Base-by-base conservation (phyloP, 2,797 vertebrate species). In the Cheirogaleus major region DNA sequence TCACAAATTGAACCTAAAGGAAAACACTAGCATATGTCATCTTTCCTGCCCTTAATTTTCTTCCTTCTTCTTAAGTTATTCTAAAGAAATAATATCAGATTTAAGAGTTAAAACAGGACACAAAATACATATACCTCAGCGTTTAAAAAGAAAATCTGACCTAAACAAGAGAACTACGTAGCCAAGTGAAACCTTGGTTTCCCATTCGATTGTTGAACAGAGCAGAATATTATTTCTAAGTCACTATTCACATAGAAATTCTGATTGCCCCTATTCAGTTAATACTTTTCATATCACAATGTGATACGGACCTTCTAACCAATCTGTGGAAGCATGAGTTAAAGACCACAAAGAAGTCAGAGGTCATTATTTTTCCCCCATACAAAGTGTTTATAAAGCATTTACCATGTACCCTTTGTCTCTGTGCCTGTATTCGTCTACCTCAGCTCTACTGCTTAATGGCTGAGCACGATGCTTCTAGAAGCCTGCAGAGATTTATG, bases 191-290 rank as follows among this genome's bases (percentile, higher is more conserved):
- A 35, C 65, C 65, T 84, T 79, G 35, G 82, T 67, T 92, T 82
- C 65, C 73, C 38, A 57, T 48, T 95, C 38, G 72, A 61, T 15
- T 96, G 88, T 25, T 88, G 70, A 95, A 91, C 45, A 1, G 8
- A 57, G 80, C 32, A 84, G 86, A 96, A 90, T 93, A 90, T 80
- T 90, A 96, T 88, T 96, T 93, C 91, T 81, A 92, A 90, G 88
- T 85, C 85, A 95, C 96, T 95, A 96, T 92, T 96, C 95, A 92
- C 69, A 63, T 23, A 97, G 97, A 94, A 95, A 96, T 93, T 89
- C 59, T 93, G 67, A 95, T 95, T 85, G 72, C 65, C 81, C 55
- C 82, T 89, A 92, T 90, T 97, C 89, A 95, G 91, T 96, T 88
- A 95, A 92, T 95, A 96, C 63, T 88, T 59, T 96, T 92, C 43